phyloP scores from a whole-genome alignment of 2,888 invertebrate genomes.

The Chironomus riparius region DNA sequence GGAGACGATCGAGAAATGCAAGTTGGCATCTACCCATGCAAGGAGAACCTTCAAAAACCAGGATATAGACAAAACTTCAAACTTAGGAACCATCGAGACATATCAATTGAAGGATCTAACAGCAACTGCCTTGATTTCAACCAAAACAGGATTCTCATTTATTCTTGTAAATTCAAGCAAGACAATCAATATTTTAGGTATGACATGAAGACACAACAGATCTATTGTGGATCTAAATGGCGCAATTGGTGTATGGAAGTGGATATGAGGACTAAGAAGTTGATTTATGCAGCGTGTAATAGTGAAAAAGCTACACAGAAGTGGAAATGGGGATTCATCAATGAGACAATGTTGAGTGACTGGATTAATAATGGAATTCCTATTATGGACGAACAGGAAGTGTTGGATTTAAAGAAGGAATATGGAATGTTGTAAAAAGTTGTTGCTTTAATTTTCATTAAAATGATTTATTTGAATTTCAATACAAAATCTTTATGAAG shows the following conservation, averaged over 20 bases:
- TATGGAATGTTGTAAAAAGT: too few relatives aligned
- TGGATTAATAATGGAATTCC: neutral
- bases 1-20: conserved; percentile 37
- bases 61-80: conserved; percentile 36
- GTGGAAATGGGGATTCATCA: neutral
- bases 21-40: conserved; percentile 37
- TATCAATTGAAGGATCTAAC: conserved; percentile 44
- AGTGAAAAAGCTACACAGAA: neutral
- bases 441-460: too few relatives aligned
- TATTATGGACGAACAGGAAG: neutral
- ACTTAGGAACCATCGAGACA: conserved; percentile 34
- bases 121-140: conserved; percentile 59
- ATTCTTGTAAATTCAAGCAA: conserved; percentile 78
- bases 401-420: neutral
- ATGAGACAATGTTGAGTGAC: neutral
- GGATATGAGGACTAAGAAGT: neutral
- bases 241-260: neutral
- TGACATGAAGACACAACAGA: conserved; percentile 37
- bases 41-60: conserved; percentile 32
- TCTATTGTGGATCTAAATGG: neutral
- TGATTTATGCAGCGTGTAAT: neutral
- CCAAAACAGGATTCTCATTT: conserved; percentile 44
- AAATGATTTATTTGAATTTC: too few relatives aligned
- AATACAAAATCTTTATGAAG: too few relatives aligned
- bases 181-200: conserved; percentile 92